Base-by-base conservation (phyloP, 2,888 invertebrate species). In the Tyria jacobaeae region DNA sequence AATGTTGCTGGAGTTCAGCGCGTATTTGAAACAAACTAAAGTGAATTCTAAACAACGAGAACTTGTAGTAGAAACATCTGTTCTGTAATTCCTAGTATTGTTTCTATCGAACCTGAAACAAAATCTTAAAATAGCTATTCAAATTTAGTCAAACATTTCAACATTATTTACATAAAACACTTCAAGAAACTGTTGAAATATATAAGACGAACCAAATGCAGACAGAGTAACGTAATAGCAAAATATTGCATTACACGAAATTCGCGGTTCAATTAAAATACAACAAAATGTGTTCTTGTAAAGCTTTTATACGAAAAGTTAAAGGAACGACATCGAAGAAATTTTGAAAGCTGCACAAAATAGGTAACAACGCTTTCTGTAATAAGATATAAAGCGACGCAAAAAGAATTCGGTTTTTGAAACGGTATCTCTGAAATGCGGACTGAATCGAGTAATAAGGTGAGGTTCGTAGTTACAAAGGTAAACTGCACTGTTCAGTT, bases 231-330 rank as follows among this genome's bases (percentile, higher is more conserved):
- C 34, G 41, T 68, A 61, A 66, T 62, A 21, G 25, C 34, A 57
- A 56, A 49, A 35, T 61, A 15, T 31, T 47, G 52, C 53, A 59
- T 41, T 59, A 68, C 34, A 57, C 34, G 53, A 57, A 60, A 66
- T 65, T 62, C 47, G 44, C 52, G 41, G 35, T 63, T 63, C 71
- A 76, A 76, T 73, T 73, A 73, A 15, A 58, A 60, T 44, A 57
- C 60, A 63, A 65, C 55, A 57, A 69, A 68, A 37, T 57, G 56
- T 66, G 60, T 64, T 55, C 44, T 55, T 61, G 47, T 59, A 57
- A 59, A 66, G 64, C 64, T 65, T 75, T 64, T 73, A 54, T 3
- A 27, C 39, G 12, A 41, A 39, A 39, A 39, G 39, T 54, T 39
- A 52, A 57, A 59, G 39, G 51, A 47, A 44, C 35, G 17, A 52